A percentile compares a stretch with the other conserved stretches of the same genome.
Evolutionary conservation across 1,140 invertebrate genomes (phyloP).

Genomic region (Conopomorpha cramerella): DNA sequence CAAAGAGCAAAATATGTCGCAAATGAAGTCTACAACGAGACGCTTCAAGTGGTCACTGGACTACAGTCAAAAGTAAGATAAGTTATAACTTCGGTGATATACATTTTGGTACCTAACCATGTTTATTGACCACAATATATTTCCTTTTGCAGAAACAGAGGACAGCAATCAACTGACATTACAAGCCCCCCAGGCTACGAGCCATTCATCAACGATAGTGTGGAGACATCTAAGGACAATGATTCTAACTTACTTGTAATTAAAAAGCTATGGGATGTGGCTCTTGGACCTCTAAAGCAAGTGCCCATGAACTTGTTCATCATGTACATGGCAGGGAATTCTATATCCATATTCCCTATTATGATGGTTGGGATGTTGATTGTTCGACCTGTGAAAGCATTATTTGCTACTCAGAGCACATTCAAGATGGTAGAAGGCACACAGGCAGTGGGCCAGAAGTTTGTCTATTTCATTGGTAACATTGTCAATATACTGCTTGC

Average conservation of each 20-base stretch:
- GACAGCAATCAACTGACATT: slow-evolving; percentile 57
- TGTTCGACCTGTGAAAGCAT: slow-evolving; percentile 91
- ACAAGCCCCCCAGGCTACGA: slow-evolving; percentile 84
- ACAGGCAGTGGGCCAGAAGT: slow-evolving; percentile 87
- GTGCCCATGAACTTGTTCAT: slow-evolving; percentile 99
- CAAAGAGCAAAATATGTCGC: no score
- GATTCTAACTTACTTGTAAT: slow-evolving; percentile 85
- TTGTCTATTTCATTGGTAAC: slow-evolving; percentile 95
- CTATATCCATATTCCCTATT: slow-evolving; percentile 99
- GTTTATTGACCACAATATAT: slow-evolving; percentile 13
- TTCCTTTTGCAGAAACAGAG: slow-evolving; percentile 18
- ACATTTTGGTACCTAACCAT: not conserved
- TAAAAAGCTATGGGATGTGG: slow-evolving; percentile 98
- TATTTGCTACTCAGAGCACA: slow-evolving; percentile 88
- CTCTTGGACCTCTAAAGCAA: slow-evolving; percentile 91
- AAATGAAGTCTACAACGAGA: slow-evolving; percentile 39
- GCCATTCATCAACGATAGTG: slow-evolving; percentile 69
- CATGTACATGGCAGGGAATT: slow-evolving; percentile 99
- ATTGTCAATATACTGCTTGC: slow-evolving; percentile 90
- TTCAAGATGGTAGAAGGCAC: slow-evolving; percentile 97
- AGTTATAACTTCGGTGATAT: not conserved
- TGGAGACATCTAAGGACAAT: slow-evolving; percentile 76
- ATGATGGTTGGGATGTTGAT: slow-evolving; percentile 99
- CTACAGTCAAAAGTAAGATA: slow-evolving; percentile 40
- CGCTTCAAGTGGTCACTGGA: slow-evolving; percentile 55